Conservation (phyloP, 2,113 vertebrate genomes). For the Peromyscus polionotus region DNA sequence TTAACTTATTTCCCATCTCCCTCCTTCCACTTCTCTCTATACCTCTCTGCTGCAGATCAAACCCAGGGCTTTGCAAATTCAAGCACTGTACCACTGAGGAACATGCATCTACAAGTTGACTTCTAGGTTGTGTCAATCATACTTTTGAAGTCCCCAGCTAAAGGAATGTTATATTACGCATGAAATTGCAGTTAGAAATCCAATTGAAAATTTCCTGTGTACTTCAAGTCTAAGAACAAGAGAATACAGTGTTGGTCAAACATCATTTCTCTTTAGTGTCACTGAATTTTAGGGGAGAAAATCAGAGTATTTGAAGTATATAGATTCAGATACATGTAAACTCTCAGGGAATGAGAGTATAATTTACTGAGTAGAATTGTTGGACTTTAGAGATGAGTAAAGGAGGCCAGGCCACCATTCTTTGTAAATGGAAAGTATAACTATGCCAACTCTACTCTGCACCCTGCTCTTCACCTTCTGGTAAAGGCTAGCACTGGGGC, state of each 20-base stretch:
- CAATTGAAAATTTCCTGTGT: constrained; percentile 8
- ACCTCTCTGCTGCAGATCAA: not conserved
- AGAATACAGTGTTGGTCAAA: not conserved
- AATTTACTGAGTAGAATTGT: not conserved
- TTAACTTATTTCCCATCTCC: not conserved
- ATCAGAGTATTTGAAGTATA: not conserved
- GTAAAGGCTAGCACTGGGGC: constrained; percentile 41
- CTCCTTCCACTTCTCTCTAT: not conserved
- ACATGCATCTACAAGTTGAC: not conserved
- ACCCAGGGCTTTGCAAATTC: not conserved
- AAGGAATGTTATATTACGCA: not conserved
- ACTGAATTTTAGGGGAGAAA: not conserved
- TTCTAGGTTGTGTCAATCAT: not conserved
- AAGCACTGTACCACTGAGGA: not conserved
- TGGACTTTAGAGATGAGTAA: not conserved
- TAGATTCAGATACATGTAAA: constrained; percentile 15
- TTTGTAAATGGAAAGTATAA: constrained; percentile 27
- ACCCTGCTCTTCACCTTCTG: constrained; percentile 11
- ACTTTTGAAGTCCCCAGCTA: not conserved
- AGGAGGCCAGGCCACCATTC: not conserved
- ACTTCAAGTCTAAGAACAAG: constrained; percentile 17
- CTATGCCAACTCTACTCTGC: not conserved
- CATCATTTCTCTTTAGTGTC: not conserved
- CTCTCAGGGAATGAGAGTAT: not conserved
- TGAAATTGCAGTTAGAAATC: not conserved